phyloP scores from a whole-genome alignment of 2,113 vertebrate species.

The Coptodon bakossiorum region DNA sequence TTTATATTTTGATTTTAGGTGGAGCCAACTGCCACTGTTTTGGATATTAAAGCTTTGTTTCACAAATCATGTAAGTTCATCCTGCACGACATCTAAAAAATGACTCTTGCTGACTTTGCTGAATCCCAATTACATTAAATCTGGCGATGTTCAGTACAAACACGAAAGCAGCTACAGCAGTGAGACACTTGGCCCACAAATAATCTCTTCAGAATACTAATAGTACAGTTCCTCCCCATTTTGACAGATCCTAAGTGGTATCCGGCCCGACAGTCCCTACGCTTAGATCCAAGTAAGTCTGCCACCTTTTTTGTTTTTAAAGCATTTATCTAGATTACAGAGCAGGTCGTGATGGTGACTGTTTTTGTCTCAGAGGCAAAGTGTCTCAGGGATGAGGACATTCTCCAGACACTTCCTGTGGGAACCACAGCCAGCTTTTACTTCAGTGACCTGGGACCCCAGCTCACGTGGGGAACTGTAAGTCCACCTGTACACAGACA shows the following conservation, averaged over 20 bases:
- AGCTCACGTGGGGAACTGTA: constrained; percentile 96
- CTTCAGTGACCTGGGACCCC: constrained; percentile 89
- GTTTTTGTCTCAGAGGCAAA: constrained; percentile 75
- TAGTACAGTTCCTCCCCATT: neutral
- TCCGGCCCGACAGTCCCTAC: constrained; percentile 85
- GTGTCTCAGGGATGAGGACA: constrained; percentile 84
- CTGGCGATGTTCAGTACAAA: neutral
- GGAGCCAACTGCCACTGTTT: constrained; percentile 84
- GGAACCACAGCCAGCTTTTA: constrained; percentile 92
- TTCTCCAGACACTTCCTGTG: constrained; percentile 89
- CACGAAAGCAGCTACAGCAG: neutral
- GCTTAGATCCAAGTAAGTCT: constrained; percentile 86
- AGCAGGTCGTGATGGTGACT: neutral
- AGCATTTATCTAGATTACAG: neutral
- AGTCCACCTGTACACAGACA: constrained; percentile 41
- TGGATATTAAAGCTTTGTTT: constrained; percentile 89
- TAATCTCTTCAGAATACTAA: neutral
- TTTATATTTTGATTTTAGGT: constrained; percentile 69
- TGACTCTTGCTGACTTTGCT: neutral
- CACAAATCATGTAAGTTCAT: constrained; percentile 81
- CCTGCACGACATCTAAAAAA: neutral
- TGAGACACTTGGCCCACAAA: neutral
- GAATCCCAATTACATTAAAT: neutral
- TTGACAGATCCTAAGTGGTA: constrained; percentile 87
- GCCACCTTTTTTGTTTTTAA: neutral